Evolutionary conservation across 2,888 invertebrate genomes (phyloP).

Genomic region (Agrotis ipsilon): DNA sequence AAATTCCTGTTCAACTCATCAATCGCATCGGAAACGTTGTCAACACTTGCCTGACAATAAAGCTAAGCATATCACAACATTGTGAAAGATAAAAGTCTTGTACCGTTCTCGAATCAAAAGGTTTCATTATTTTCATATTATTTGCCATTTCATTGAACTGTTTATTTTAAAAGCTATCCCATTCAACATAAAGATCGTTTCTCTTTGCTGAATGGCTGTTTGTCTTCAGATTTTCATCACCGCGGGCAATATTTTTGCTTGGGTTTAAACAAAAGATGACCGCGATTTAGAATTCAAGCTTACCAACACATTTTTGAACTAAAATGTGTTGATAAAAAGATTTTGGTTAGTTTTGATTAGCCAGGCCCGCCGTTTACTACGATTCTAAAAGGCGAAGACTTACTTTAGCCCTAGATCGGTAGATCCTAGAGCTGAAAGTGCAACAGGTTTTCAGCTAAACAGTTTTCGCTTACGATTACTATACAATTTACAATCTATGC

Average conservation of each 20-base stretch:
- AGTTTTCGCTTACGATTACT: no score
- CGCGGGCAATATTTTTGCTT: constrained; percentile 21
- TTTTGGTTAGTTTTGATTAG: no score
- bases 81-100: constrained; percentile 50
- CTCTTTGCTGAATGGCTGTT: not conserved
- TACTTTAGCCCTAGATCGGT: no score
- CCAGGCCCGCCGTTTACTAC: no score
- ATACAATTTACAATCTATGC: no score
- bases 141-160: constrained; percentile 15
- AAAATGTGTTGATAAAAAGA: no score
- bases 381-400: no score
- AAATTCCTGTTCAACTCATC: no score
- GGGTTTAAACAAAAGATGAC: constrained; percentile 4
- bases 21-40: no score
- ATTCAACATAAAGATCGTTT: constrained; percentile 27
- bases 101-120: constrained; percentile 31
- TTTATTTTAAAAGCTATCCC: constrained; percentile 17
- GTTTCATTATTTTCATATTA: constrained; percentile 50
- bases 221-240: constrained; percentile 58
- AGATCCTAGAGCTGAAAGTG: no score
- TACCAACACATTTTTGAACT: not conserved
- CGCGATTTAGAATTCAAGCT: constrained; percentile 6
- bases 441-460: no score
- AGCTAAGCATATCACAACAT: constrained; percentile 60
- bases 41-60: no score